Percentiles rank a stretch among this genome's conserved stretches.
Evolutionary conservation across 2,888 invertebrate genomes (phyloP).

Genomic region (Pheosia gnoma): DNA sequence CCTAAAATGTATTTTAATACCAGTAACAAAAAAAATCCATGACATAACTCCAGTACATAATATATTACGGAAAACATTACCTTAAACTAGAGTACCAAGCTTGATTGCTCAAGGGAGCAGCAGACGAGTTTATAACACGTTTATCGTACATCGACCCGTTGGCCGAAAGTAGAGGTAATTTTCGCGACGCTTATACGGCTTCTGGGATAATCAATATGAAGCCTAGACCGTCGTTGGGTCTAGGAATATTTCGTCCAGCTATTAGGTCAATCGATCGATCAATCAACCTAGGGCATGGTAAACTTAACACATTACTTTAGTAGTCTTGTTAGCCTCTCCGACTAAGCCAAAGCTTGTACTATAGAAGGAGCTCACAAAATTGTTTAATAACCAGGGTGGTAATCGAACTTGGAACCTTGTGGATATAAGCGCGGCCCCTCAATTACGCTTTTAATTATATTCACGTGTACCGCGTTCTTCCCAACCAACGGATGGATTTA

Average conservation of each 20-base stretch:
- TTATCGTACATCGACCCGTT: neutral
- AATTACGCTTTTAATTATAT: no score
- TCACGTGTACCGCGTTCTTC: no score
- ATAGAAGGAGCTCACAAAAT: no score
- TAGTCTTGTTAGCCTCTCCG: no score
- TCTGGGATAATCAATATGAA: constrained; percentile 6
- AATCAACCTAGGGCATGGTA: neutral
- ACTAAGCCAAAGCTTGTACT: no score
- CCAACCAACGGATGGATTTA: no score
- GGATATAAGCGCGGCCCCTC: no score
- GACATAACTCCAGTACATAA: neutral
- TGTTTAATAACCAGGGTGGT: no score
- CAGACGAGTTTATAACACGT: neutral
- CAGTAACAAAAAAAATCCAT: neutral
- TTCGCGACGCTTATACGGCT: constrained; percentile 3
- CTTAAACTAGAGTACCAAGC: neutral
- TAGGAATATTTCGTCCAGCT: constrained; percentile 6
- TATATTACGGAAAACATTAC: neutral
- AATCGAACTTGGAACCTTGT: no score
- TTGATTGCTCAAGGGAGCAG: constrained; percentile 1
- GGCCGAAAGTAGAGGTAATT: constrained; percentile 4
- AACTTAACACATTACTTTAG: no score
- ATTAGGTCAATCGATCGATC: neutral
- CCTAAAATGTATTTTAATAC: no score
- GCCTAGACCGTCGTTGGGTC: constrained; percentile 3